phyloP scores from a whole-genome alignment of 2,113 vertebrate species.

The Hippocampus comes region DNA sequence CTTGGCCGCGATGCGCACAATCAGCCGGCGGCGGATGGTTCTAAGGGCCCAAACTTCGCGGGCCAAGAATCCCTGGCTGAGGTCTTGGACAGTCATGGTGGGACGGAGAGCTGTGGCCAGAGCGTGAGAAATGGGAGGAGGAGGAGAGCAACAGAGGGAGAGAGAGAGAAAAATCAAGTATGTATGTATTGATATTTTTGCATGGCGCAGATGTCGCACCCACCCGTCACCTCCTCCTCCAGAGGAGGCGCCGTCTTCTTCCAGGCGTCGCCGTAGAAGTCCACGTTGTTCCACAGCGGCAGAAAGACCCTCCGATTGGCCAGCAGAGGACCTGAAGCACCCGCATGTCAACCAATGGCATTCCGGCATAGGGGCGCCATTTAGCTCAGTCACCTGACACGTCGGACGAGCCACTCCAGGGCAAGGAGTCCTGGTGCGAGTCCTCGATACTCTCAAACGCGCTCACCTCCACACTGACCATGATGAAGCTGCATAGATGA shows the following conservation, averaged over 20 bases:
- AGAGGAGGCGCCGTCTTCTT: conserved; percentile 39
- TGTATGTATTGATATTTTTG: neutral
- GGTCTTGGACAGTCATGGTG: conserved; percentile 15
- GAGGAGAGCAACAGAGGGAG: neutral
- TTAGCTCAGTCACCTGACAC: conserved; percentile 26
- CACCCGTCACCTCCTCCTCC: conserved; percentile 24
- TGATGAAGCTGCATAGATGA: conserved; percentile 34
- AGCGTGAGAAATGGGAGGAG: neutral
- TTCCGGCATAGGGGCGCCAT: too few relatives aligned
- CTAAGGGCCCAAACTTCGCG: conserved; percentile 6
- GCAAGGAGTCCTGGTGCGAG: conserved; percentile 26
- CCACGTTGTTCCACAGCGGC: conserved; percentile 71
- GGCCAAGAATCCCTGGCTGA: conserved; percentile 40
- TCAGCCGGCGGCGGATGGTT: conserved; percentile 36
- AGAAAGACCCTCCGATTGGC: conserved; percentile 67
- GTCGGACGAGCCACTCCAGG: conserved; percentile 45
- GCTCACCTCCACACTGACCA: conserved; percentile 31
- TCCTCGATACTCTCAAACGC: neutral
- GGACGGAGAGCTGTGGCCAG: conserved; percentile 20
- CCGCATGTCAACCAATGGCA: neutral
- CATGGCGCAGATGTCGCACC: too few relatives aligned
- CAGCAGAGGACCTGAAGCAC: conserved; percentile 51
- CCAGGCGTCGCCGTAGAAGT: conserved; percentile 64
- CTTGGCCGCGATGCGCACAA: conserved; percentile 66
- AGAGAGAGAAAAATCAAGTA: neutral